A percentile compares a stretch with the other conserved stretches of the same genome.
phyloP scores from a whole-genome alignment of 2,888 invertebrate genomes.

The Dendrolimus houi region DNA sequence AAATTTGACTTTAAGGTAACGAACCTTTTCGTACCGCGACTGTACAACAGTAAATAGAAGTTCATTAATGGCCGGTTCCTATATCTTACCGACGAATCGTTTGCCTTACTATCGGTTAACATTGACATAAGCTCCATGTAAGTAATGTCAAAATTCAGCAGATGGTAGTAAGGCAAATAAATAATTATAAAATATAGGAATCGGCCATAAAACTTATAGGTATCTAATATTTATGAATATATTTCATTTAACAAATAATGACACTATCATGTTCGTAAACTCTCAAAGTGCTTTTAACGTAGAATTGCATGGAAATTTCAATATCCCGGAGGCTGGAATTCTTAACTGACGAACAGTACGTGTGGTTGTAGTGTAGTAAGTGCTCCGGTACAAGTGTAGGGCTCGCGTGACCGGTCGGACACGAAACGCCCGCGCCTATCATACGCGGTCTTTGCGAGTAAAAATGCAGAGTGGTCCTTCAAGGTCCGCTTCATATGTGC shows the following conservation, averaged over 20 bases:
- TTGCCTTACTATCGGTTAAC: too few species aligned
- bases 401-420: slow-evolving; percentile 60
- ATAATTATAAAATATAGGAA: too few species aligned
- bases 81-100: too few species aligned
- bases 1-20: too few species aligned
- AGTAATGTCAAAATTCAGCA: too few species aligned
- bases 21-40: too few species aligned
- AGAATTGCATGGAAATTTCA: slow-evolving; percentile 22
- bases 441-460: slow-evolving; percentile 25
- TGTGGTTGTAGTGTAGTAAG: slow-evolving; percentile 17
- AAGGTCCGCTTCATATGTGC: background rate
- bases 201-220: too few species aligned
- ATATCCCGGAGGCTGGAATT: slow-evolving; percentile 48
- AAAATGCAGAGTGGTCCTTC: background rate
- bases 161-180: too few species aligned
- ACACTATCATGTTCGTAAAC: background rate
- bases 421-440: slow-evolving; percentile 46
- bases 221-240: too few species aligned
- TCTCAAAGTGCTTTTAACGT: background rate
- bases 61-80: too few species aligned
- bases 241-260: background rate
- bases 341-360: slow-evolving; percentile 32
- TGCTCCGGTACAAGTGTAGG: slow-evolving; percentile 40
- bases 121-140: too few species aligned
- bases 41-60: too few species aligned